Evolutionary conservation across 2,113 vertebrate genomes (phyloP).

Genomic region (Muntiacus muntjak): DNA sequence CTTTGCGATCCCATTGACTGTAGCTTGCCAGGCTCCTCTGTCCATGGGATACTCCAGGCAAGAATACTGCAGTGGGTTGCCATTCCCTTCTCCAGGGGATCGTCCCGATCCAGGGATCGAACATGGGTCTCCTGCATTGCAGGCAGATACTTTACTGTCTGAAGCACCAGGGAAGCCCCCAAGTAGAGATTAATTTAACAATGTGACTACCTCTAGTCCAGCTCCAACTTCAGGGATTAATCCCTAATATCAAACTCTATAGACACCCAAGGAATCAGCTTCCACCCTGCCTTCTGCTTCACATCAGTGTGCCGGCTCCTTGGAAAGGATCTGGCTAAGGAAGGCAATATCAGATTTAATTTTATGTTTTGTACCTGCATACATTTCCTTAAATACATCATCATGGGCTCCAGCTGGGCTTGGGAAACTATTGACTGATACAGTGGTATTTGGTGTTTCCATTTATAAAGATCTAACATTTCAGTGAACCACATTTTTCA

Average conservation of each 20-base stretch:
- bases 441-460: neutral
- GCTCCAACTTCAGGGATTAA: neutral
- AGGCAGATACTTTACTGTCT: neutral
- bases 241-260: neutral
- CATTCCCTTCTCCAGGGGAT: neutral
- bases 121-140: neutral
- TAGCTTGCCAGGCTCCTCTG: neutral
- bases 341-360: neutral
- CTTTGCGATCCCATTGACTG: neutral
- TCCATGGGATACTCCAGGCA: neutral
- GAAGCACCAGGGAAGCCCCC: neutral
- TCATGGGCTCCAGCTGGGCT: neutral
- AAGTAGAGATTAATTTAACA: neutral
- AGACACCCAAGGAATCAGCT: neutral
- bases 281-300: neutral
- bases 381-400: neutral
- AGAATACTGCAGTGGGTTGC: neutral
- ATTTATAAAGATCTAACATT: neutral
- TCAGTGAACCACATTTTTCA: neutral
- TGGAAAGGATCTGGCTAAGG: neutral
- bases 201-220: neutral
- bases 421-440: neutral
- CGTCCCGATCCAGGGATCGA: neutral
- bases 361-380: neutral
- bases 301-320: neutral